Evolutionary conservation across 2,888 invertebrate species (phyloP), one percentile per base, ranked within the genome.

Genomic region (Eubasilissa splendida): DNA sequence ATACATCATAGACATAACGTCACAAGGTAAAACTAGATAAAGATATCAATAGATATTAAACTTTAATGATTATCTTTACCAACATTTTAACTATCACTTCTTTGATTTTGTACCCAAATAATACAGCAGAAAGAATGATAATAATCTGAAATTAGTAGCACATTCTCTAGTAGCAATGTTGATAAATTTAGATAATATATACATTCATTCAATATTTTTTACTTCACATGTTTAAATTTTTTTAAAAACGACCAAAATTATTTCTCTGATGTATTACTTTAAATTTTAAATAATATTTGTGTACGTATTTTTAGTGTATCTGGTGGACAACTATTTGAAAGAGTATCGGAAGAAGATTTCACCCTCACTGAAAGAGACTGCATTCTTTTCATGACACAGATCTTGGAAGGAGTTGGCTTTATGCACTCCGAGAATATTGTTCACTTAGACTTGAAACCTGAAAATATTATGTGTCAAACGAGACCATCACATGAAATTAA

Each of bases 371-470:
- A 88, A 83, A 86, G 86, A 3, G 90, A 92, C 87, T 94, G 95
- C 85, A 93, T 96, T 80, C 91, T 96, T 81, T 98, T 98, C 87
- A 93, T 97, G 89, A 91, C 95, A 63, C 98, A 98, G 88, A 96
- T 98, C 73, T 97, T 97, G 88, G 96, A 96, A 86, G 98, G 96
- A 2, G 95, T 98, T 4, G 92, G 93, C 75, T 98, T 97, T 86
- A 96, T 99, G 93, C 98, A 98, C 87, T 89, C 91, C 33, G 93
- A 94, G 85, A 93, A 93, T 84, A 93, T 98, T 81, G 95, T 97
- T 63, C 98, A 98, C 88, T 89, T 98, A 84, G 98, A 98, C 88
- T 88, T 98, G 82, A 98, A 98, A 92, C 98, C 98, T 0, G 98
- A 98, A 88, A 99, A 99, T 87, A 97, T 99, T 77, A 94, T 99